Conservation (phyloP, 2,888 invertebrate species). For the Laspeyria flexula region DNA sequence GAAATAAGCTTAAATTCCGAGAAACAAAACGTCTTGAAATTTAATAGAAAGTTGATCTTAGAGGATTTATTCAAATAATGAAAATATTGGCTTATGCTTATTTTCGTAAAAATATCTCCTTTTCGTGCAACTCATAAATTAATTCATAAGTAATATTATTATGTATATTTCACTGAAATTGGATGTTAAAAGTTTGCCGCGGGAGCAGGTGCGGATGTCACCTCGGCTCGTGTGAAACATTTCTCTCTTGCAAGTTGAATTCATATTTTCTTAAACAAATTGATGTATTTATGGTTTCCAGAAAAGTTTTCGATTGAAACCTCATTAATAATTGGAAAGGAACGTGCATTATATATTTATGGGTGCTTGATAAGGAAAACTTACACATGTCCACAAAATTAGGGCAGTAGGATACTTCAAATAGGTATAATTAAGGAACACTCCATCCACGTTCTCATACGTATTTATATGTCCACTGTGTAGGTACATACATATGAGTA, state of each 20-base stretch:
- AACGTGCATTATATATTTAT: not conserved
- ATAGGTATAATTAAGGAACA: no score
- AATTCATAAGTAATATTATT: not conserved
- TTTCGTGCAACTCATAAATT: constrained; percentile 41
- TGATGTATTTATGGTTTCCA: constrained; percentile 63
- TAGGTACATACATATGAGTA: no score
- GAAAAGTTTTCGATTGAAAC: constrained; percentile 48
- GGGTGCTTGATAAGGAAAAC: no score
- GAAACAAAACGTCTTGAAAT: no score
- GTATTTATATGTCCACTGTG: no score
- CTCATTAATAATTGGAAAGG: constrained; percentile 25
- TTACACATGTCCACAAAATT: no score
- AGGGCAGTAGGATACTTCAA: no score
- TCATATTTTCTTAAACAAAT: constrained; percentile 68
- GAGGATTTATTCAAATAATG: no score
- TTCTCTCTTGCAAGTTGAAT: constrained; percentile 73
- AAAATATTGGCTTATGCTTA: no score
- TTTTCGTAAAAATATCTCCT: constrained; percentile 39
- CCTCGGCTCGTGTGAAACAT: constrained; percentile 68
- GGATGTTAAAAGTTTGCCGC: constrained; percentile 59
- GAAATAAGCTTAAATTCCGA: no score
- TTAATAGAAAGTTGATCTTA: no score
- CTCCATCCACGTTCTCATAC: no score
- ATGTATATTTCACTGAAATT: constrained; percentile 46
- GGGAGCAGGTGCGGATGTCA: constrained; percentile 72